Base-by-base conservation (phyloP, 2,113 vertebrate genomes). In the Motacilla alba region DNA sequence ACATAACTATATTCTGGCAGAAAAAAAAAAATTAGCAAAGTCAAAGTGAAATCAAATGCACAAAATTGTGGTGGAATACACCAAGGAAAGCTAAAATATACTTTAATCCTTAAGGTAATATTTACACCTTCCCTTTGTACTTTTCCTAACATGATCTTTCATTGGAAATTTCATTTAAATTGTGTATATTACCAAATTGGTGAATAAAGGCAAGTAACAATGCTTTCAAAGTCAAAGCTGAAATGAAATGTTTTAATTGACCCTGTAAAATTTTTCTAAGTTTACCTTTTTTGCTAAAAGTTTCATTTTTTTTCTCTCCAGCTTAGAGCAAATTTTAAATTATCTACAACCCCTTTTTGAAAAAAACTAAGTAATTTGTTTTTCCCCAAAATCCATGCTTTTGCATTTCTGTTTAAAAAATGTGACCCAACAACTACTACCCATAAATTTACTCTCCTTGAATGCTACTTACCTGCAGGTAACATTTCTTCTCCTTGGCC, bases 401-500 rank as follows among this genome's bases (percentile, higher is more conserved):
- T 70, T 37, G 35, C 35, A 63, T 28, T 49, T 62, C 30, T 77
- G 7, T 49, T 92, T 43, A 55, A 87, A 94, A 86, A 63, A 30
- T 1, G 0, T 49, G 35, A 81, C 28, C 24, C 12, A 66, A 60
- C 9, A 95, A 30, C 46, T 59, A 27, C 37, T 66, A 41, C 12
- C 4, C 23, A 41, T 7, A n/a, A 21, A 64, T 68, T 41, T 15
- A 21, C 11, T 27, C 13, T 89, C 31, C 46, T 58, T 46, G 58
- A 75, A 83, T 15, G 23, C n/a, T 68, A 37, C 97, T 96, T 96
- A 99, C 99, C 98, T 99, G 99, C 55, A 99, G 97, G 95, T 99
- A 99, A 90, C 96, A 97, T 98, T 99, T 99, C 96, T 99, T 99
- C 94, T 99, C 99, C 97, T 99, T 99, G 86, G 99, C 99, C 95